Percentiles rank a stretch among this genome's conserved stretches.
Conservation (phyloP, 2,888 invertebrate species). For the Melitaea athalia region DNA sequence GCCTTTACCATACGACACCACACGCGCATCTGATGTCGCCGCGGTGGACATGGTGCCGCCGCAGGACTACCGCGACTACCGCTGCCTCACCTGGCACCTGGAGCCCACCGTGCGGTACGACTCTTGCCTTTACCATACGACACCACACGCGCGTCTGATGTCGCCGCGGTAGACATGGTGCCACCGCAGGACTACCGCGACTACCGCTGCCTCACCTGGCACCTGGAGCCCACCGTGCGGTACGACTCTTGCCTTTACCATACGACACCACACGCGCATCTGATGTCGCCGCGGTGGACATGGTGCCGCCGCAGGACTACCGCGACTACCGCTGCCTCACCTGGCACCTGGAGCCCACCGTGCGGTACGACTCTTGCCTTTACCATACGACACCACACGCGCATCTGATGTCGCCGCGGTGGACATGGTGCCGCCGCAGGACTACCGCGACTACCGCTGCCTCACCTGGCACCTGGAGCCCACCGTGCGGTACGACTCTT, state of each 20-base stretch:
- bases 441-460: slow-evolving; percentile 95
- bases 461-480: slow-evolving; percentile 98
- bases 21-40: slow-evolving; percentile 15
- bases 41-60: slow-evolving; percentile 70
- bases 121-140: too few relatives aligned
- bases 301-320: slow-evolving; percentile 86
- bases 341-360: slow-evolving; percentile 98
- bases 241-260: slow-evolving; percentile 46
- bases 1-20: too few relatives aligned
- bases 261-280: too few relatives aligned
- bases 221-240: slow-evolving; percentile 96
- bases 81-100: slow-evolving; percentile 97
- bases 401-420: slow-evolving; percentile 24
- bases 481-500: slow-evolving; percentile 85
- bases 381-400: too few relatives aligned
- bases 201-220: slow-evolving; percentile 97
- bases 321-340: slow-evolving; percentile 95
- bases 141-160: neutral
- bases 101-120: slow-evolving; percentile 93
- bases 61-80: slow-evolving; percentile 92
- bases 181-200: slow-evolving; percentile 88
- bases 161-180: slow-evolving; percentile 70
- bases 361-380: slow-evolving; percentile 77
- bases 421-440: slow-evolving; percentile 79
- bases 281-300: slow-evolving; percentile 54